Evolutionary conservation across 2,113 vertebrate genomes (phyloP).

Genomic region (Callipepla californica): DNA sequence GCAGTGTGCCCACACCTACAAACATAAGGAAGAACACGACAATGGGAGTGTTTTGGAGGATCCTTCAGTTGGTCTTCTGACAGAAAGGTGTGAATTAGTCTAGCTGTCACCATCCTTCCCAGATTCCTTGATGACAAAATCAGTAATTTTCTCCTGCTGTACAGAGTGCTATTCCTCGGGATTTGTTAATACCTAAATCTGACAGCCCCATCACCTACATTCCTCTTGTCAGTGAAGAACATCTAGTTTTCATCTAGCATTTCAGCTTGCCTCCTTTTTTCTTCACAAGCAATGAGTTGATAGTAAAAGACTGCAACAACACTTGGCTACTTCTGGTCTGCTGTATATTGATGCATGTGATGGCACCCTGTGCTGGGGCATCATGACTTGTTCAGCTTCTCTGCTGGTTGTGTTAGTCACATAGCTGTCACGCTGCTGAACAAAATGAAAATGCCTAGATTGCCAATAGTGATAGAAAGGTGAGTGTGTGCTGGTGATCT

Average conservation of each 20-base stretch:
- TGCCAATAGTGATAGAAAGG: not conserved
- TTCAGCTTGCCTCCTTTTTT: not conserved
- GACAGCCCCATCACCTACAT: not conserved
- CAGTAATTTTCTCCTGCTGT: not conserved
- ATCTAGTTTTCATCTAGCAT: not conserved
- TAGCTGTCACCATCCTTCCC: not conserved
- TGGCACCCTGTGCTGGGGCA: not conserved
- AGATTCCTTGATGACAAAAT: not conserved
- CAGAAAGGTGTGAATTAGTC: not conserved
- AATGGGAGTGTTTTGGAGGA: not conserved
- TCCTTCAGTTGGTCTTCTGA: not conserved
- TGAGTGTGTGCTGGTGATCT: not conserved
- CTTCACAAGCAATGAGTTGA: not conserved
- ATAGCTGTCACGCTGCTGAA: not conserved
- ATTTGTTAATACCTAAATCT: not conserved
- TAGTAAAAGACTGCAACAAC: not conserved
- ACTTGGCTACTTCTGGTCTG: not conserved
- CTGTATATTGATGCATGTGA: rapidly evolving
- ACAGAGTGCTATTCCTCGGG: not conserved
- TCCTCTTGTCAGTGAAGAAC: not conserved
- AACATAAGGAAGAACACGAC: not conserved
- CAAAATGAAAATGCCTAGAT: not conserved
- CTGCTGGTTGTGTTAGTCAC: not conserved
- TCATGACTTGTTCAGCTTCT: not conserved
- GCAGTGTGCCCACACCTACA: not conserved